Evolutionary conservation across 2,888 invertebrate species (phyloP).

Genomic region (Drosophila mimica): DNA sequence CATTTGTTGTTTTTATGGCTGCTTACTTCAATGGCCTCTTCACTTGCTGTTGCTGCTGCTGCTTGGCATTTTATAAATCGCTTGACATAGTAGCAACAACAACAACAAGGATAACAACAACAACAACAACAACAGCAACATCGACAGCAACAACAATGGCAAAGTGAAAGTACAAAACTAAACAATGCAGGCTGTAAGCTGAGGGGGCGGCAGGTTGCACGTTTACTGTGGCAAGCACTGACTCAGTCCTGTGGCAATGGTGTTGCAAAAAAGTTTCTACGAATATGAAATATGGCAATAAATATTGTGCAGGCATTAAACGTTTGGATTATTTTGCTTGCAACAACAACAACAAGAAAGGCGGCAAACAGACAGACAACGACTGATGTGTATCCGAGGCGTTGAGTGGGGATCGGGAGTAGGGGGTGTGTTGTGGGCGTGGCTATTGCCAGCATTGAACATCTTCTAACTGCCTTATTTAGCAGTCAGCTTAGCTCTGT

Average conservation of each 20-base stretch:
- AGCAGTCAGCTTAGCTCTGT: conserved; percentile 66
- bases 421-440: conserved; percentile 23
- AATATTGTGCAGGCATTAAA: conserved; percentile 81
- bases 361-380: conserved; percentile 12
- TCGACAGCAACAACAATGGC: conserved; percentile 32
- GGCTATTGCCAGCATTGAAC: conserved; percentile 58
- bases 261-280: conserved; percentile 60
- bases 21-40: conserved; percentile 53
- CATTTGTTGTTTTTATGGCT: conserved; percentile 60
- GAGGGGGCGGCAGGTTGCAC: conserved; percentile 3
- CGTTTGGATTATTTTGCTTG: conserved; percentile 73
- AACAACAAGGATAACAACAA: conserved; percentile 29
- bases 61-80: conserved; percentile 78
- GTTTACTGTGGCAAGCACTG: conserved; percentile 26
- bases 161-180: conserved; percentile 61
- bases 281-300: conserved; percentile 82
- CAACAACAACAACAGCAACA: conserved; percentile 1
- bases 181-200: conserved; percentile 54
- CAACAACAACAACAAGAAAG: conserved; percentile 33
- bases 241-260: conserved; percentile 36
- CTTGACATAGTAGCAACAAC: conserved; percentile 70
- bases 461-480: conserved; percentile 72
- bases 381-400: conserved; percentile 39
- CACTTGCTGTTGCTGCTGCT: conserved; percentile 34
- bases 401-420: neutral